These are phyloP conservation scores for Scylla paramamosain DNA, from an alignment of 1,140 invertebrate genomes.

Conservation along the genomic window DNA sequence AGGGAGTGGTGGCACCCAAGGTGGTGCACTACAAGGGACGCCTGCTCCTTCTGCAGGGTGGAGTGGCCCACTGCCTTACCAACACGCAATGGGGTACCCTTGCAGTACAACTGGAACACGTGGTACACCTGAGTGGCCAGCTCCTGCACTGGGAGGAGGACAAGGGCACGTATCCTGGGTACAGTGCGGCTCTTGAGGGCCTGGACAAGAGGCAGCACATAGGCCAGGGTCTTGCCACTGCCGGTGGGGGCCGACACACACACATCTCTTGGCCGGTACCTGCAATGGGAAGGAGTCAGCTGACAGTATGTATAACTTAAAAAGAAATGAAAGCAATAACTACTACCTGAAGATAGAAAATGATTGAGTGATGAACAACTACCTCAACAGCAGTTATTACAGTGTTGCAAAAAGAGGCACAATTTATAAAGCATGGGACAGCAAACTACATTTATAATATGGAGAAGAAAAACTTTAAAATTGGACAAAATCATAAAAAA, in stretches of 20 bases:
- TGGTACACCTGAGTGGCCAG: slow-evolving; percentile 87
- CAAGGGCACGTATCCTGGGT: slow-evolving; percentile 88
- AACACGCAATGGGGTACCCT: slow-evolving; percentile 84
- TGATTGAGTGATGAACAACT: background rate
- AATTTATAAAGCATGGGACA: too few species aligned
- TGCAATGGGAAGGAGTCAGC: slow-evolving; percentile 25
- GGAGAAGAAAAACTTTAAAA: too few species aligned
- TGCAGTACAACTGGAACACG: slow-evolving; percentile 44
- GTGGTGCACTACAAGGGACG: slow-evolving; percentile 80
- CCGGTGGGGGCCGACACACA: slow-evolving; percentile 98
- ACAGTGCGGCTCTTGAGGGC: slow-evolving; percentile 80
- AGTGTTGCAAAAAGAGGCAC: too few species aligned
- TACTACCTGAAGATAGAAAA: background rate
- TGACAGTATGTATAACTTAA: background rate
- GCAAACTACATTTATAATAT: too few species aligned
- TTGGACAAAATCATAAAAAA: too few species aligned
- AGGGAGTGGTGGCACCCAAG: slow-evolving; percentile 75
- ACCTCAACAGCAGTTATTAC: too few species aligned
- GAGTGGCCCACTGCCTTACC: slow-evolving; percentile 87
- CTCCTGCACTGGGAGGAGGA: slow-evolving; percentile 95
- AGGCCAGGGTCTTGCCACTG: slow-evolving; percentile 98
- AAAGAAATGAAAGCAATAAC: background rate
- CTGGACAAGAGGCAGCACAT: slow-evolving; percentile 95
- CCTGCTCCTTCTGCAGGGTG: slow-evolving; percentile 89
- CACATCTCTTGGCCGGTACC: slow-evolving; percentile 89